phyloP scores from a whole-genome alignment of 2,797 vertebrate genomes.

The Pseudomugil gertrudae region DNA sequence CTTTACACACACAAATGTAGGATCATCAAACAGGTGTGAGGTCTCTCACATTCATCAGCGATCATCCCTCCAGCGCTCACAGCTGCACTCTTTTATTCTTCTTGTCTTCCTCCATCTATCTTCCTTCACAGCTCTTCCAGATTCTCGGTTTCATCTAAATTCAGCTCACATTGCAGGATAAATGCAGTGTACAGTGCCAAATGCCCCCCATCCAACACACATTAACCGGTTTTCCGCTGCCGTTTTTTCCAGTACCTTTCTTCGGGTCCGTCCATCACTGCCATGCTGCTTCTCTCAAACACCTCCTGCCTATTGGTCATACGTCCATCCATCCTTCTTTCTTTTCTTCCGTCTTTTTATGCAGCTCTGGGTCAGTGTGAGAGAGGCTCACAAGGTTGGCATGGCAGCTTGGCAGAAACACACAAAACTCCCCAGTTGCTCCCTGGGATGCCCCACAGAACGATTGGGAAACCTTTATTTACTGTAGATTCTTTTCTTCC shows the following conservation, averaged over 20 bases:
- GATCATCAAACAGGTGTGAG: slow-evolving; percentile 47
- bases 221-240: slow-evolving; percentile 7
- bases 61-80: slow-evolving; percentile 20
- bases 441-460: slow-evolving; percentile 38
- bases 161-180: slow-evolving; percentile 62
- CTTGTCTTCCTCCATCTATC: slow-evolving; percentile 3
- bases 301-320: slow-evolving; percentile 50
- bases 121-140: background rate
- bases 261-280: slow-evolving; percentile 32
- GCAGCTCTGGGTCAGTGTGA: slow-evolving; percentile 42
- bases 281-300: slow-evolving; percentile 9
- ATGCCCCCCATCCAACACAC: background rate
- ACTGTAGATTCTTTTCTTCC: slow-evolving; percentile 59
- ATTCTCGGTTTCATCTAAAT: slow-evolving; percentile 61
- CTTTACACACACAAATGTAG: background rate
- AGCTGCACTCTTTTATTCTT: slow-evolving; percentile 51
- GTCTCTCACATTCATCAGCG: slow-evolving; percentile 51
- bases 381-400: slow-evolving; percentile 67
- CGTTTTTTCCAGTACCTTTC: slow-evolving; percentile 26
- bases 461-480: slow-evolving; percentile 56
- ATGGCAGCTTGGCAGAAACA: slow-evolving; percentile 73
- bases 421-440: slow-evolving; percentile 53
- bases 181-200: slow-evolving; percentile 55
- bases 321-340: slow-evolving; percentile 33
- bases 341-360: slow-evolving; percentile 57